A percentile compares a stretch with the other conserved stretches of the same genome.
Conservation (phyloP, 1,140 invertebrate species). For the Cotesia glomerata region DNA sequence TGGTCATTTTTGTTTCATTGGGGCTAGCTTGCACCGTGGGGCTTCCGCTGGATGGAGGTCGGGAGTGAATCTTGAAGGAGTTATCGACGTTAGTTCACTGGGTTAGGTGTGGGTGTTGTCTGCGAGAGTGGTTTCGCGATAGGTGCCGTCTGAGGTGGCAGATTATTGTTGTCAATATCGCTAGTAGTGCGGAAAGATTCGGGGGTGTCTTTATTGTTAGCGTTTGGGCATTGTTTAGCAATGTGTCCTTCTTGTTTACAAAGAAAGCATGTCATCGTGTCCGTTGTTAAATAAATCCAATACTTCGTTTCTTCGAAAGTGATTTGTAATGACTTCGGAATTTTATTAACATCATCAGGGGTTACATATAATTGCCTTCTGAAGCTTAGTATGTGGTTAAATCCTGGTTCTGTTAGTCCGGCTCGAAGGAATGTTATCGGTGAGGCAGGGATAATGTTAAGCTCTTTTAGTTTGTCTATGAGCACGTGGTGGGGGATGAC, state of each 20-base stretch:
- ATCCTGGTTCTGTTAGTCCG: not conserved
- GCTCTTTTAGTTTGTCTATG: not conserved
- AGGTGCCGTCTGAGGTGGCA: no score
- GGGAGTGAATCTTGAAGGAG: no score
- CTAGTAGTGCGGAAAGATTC: no score
- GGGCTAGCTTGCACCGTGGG: no score
- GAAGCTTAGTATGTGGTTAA: constrained; percentile 20
- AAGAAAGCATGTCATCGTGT: not conserved
- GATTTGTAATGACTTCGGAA: constrained; percentile 2
- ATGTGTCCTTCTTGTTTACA: constrained; percentile 13
- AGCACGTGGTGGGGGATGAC: constrained; percentile 29
- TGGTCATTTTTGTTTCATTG: no score
- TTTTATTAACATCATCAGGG: not conserved
- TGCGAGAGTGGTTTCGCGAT: no score
- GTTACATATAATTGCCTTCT: constrained; percentile 3
- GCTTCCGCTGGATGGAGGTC: no score
- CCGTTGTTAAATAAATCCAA: not conserved
- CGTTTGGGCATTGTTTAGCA: not conserved
- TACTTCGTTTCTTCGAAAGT: constrained; percentile 23
- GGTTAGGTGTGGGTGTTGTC: no score
- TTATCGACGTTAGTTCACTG: no score
- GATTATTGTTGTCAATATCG: no score
- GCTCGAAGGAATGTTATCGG: constrained; percentile 9
- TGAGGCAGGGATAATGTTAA: not conserved
- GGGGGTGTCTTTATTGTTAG: not conserved